Evolutionary conservation across 2,888 invertebrate genomes (phyloP), one percentile per base, ranked within the genome.

Genomic region (Drosophila macrospina): DNA sequence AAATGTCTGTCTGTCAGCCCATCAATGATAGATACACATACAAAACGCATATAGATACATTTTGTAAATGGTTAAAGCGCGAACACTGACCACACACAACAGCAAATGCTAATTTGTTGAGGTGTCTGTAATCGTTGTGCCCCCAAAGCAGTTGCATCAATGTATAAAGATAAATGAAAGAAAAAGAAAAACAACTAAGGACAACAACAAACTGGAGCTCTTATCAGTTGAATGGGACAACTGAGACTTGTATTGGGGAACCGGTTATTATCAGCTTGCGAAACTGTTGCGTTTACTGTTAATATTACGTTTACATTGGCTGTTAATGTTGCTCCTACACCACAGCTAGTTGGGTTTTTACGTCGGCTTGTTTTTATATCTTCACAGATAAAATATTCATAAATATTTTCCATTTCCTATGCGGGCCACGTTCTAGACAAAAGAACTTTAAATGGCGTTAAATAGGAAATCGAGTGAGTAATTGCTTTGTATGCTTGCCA

Each of bases 191-290:
- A 42, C 48, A 63, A 62, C 57, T 51, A 69, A 72, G 57, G 61
- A 76, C 42, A 56, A 52, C 47, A 42, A 57, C 30, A 57, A 61
- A 59, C 34, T 24, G 20, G 13, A 37, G 26, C 60, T 60, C 65
- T 82, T 82, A 82, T 82, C 82, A 82, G 56, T 45, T 41, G 39
- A 50, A 34, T 45, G 55, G 37, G 32, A 39, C 34, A 50, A 44
- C 20, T 34, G 37, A 6, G 54, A 24, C 54, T 47, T 28, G 66
- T 30, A 45, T 15, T 42, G 51, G 45, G 26, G 51, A 84, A 88
- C 86, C 70, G 69, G 86, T 88, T 84, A 74, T 86, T 78, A 88
- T 80, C 78, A 83, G 75, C 70, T 88, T 75, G 86, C 78, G 68
- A 83, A 88, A 28, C 15, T 34, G 34, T 30, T 13, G 8, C 10